These are phyloP conservation scores for Acrocephalus scirpaceus DNA, from an alignment of 2,797 vertebrate species.

Conservation along the genomic window DNA sequence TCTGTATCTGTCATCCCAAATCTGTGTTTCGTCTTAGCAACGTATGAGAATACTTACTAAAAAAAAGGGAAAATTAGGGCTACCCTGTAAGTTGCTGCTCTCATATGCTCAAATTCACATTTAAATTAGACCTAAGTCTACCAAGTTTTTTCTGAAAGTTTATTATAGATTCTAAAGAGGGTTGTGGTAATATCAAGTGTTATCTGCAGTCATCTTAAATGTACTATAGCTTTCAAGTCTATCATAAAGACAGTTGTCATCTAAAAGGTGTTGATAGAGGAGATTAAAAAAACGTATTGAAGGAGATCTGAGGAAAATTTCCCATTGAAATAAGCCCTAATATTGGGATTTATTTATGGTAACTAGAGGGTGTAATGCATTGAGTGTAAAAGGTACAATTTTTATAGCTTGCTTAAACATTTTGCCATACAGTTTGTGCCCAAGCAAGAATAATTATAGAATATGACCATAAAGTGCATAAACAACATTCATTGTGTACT, in stretches of 20 bases:
- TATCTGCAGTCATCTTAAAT: not conserved
- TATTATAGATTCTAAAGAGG: not conserved
- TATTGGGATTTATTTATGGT: not conserved
- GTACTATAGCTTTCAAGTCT: not conserved
- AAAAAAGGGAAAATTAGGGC: not conserved
- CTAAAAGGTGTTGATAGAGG: not conserved
- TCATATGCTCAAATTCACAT: not conserved
- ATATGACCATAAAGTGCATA: not conserved
- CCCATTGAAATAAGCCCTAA: not conserved
- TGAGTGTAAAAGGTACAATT: not conserved
- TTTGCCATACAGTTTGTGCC: not conserved
- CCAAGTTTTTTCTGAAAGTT: not conserved
- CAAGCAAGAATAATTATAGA: not conserved
- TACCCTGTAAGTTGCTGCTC: too few relatives aligned
- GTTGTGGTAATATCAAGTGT: not conserved
- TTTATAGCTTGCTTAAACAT: not conserved
- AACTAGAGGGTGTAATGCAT: not conserved
- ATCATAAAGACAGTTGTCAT: not conserved
- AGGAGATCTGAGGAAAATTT: not conserved
- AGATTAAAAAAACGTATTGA: not conserved
- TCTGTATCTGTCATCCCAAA: not conserved
- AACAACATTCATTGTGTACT: not conserved
- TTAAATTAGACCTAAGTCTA: not conserved
- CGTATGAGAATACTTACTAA: rapidly evolving
- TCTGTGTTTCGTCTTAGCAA: not conserved